A percentile compares a stretch with the other conserved stretches of the same genome.
phyloP scores from a whole-genome alignment of 1,140 invertebrate species.

The Pseudomyrmex concolor region DNA sequence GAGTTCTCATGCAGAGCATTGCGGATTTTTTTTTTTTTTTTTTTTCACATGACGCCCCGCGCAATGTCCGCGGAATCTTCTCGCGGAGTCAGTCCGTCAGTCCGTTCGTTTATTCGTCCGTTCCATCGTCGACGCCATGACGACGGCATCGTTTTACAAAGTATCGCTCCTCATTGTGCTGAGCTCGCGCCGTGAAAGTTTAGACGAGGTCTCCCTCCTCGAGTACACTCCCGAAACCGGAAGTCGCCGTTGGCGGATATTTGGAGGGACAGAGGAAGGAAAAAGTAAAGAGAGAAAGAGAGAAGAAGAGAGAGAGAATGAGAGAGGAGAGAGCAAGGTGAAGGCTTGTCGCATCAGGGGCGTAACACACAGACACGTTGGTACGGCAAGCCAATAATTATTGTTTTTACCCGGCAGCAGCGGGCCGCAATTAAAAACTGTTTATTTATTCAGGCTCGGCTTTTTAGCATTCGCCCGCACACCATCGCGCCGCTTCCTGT shows the following conservation, averaged over 20 bases:
- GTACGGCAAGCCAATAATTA: slow-evolving; percentile 83
- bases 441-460: slow-evolving; percentile 84
- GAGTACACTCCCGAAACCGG: slow-evolving; percentile 48
- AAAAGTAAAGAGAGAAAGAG: slow-evolving; percentile 29
- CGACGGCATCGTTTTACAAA: slow-evolving; percentile 58
- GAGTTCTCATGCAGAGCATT: slow-evolving; percentile 31
- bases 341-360: slow-evolving; percentile 75
- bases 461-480: slow-evolving; percentile 81
- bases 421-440: slow-evolving; percentile 85
- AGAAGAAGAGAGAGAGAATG: neutral
- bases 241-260: slow-evolving; percentile 41
- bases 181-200: slow-evolving; percentile 56
- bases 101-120: slow-evolving; percentile 2
- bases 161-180: slow-evolving; percentile 60
- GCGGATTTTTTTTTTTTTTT: slow-evolving; percentile 20
- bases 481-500: slow-evolving; percentile 45
- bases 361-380: slow-evolving; percentile 76
- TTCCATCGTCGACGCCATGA: slow-evolving; percentile 50
- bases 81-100: slow-evolving; percentile 13
- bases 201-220: slow-evolving; percentile 51
- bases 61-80: slow-evolving; percentile 54
- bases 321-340: slow-evolving; percentile 42
- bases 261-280: slow-evolving; percentile 9
- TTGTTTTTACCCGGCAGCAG: slow-evolving; percentile 84
- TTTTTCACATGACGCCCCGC: slow-evolving; percentile 22